phyloP scores from a whole-genome alignment of 2,113 vertebrate species.

The Formicarius rufipectus region DNA sequence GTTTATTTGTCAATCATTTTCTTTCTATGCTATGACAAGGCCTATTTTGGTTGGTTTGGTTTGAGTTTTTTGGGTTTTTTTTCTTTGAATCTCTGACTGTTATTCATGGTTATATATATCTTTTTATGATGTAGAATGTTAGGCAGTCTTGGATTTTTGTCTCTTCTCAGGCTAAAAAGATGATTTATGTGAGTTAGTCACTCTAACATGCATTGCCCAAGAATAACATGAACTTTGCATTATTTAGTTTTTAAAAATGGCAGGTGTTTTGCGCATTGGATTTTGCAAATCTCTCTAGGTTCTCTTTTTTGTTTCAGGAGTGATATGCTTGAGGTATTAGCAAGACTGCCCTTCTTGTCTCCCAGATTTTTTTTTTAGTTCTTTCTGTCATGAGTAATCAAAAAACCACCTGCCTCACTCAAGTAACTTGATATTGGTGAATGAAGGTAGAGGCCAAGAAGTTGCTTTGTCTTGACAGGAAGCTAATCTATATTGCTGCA shows the following conservation, averaged over 20 bases:
- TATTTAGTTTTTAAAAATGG: background rate
- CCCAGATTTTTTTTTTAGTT: background rate
- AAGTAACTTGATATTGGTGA: background rate
- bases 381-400: background rate
- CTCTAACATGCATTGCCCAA: background rate
- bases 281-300: background rate
- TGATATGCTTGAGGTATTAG: background rate
- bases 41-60: background rate
- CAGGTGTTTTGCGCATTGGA: background rate
- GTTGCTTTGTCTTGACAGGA: background rate
- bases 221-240: background rate
- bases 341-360: background rate
- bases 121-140: background rate
- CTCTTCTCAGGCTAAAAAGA: background rate
- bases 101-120: background rate
- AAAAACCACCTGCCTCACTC: background rate
- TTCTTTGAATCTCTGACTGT: background rate
- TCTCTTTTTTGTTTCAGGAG: background rate
- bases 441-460: background rate
- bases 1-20: background rate
- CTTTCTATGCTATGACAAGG: background rate
- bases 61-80: too few relatives aligned
- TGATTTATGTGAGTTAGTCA: background rate
- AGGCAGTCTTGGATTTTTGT: background rate
- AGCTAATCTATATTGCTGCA: background rate